These are phyloP conservation scores for Coturnix japonica DNA, from an alignment of 2,113 vertebrate species.

Conservation along the genomic window DNA sequence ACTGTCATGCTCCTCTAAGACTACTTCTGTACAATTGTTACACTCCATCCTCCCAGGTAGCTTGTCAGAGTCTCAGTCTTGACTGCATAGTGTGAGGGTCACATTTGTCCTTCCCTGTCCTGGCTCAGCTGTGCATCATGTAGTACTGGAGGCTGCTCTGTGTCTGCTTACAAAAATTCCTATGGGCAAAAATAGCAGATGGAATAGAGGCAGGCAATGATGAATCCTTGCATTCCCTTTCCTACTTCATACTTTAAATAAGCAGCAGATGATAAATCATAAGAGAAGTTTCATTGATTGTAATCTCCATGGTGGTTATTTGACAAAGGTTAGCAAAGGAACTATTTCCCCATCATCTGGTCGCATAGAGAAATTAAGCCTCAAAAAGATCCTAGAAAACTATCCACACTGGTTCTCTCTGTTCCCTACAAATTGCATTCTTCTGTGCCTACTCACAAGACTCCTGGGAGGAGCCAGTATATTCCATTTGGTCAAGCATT, in stretches of 20 bases:
- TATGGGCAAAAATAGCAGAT: background rate
- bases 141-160: background rate
- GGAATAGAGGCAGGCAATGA: background rate
- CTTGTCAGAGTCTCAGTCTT: background rate
- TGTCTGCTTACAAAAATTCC: background rate
- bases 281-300: slow-evolving; percentile 16
- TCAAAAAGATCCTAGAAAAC: background rate
- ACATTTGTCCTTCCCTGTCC: background rate
- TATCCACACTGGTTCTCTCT: background rate
- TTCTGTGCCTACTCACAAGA: background rate
- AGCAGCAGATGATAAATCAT: background rate
- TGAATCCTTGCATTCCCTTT: background rate
- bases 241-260: slow-evolving; percentile 11
- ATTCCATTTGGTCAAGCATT: background rate
- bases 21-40: background rate
- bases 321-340: slow-evolving; percentile 28
- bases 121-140: background rate
- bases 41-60: background rate
- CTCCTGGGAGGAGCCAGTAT: background rate
- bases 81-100: background rate
- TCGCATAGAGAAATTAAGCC: background rate
- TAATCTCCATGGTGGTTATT: slow-evolving; percentile 43
- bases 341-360: slow-evolving; percentile 19
- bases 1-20: background rate
- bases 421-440: background rate